These are phyloP conservation scores for Clitarchus hookeri DNA, from an alignment of 2,888 invertebrate species.

Conservation along the genomic window DNA sequence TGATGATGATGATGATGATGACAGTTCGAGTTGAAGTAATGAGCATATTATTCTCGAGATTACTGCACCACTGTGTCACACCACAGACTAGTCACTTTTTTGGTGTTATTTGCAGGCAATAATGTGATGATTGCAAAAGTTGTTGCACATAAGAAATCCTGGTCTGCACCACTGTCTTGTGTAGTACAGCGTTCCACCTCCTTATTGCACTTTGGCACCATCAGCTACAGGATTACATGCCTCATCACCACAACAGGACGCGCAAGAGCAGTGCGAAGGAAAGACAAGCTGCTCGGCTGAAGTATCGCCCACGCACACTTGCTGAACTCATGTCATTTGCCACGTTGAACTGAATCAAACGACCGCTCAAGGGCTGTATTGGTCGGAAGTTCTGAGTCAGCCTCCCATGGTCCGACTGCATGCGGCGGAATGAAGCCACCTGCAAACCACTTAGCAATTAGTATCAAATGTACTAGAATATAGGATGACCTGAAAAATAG, in stretches of 20 bases:
- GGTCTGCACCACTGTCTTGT: too few species aligned
- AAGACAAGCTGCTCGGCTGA: not conserved
- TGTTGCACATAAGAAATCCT: too few species aligned
- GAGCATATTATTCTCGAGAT: too few species aligned
- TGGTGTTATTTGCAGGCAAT: not conserved
- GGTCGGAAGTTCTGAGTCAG: constrained; percentile 83
- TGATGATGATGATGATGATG: too few species aligned
- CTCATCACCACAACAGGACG: not conserved
- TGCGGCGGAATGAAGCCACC: constrained; percentile 73
- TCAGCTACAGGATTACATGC: not conserved
- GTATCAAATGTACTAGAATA: too few species aligned
- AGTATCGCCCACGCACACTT: not conserved
- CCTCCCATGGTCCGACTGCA: constrained; percentile 67
- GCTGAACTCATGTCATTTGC: constrained; percentile 49
- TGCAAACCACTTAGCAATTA: constrained; percentile 54
- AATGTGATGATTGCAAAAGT: not conserved
- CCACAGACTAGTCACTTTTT: not conserved
- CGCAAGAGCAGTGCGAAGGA: not conserved
- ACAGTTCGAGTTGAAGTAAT: too few species aligned
- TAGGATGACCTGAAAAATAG: too few species aligned
- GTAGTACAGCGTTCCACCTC: too few species aligned
- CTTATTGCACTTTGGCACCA: too few species aligned
- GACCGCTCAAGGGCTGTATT: constrained; percentile 75
- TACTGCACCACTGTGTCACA: too few species aligned
- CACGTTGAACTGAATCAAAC: constrained; percentile 66